phyloP scores from a whole-genome alignment of 1,140 invertebrate species.

The Trialeurodes vaporariorum region DNA sequence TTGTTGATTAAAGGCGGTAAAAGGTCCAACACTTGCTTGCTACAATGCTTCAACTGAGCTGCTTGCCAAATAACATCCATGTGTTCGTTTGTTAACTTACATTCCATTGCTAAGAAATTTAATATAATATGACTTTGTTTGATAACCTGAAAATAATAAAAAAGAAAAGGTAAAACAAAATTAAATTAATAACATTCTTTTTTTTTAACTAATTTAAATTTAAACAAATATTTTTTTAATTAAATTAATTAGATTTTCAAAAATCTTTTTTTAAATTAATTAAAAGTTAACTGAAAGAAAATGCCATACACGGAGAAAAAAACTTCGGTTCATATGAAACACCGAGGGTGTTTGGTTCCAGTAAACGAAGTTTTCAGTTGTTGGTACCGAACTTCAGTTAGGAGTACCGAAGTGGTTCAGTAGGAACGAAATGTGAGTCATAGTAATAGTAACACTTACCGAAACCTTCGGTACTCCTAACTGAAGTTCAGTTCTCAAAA shows the following conservation, averaged over 20 bases:
- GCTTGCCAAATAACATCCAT: constrained; percentile 89
- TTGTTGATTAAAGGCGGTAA: constrained; percentile 81
- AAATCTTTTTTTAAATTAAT: neutral
- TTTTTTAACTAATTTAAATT: constrained; percentile 8
- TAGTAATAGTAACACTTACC: no score
- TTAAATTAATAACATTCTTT: neutral
- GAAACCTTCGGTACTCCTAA: no score
- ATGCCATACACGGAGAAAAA: no score
- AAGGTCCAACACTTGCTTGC: constrained; percentile 83
- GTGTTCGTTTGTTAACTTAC: constrained; percentile 78
- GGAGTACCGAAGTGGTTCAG: no score
- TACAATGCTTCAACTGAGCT: constrained; percentile 86
- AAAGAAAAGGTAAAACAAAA: no score
- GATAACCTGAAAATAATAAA: constrained; percentile 61
- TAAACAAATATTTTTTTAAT: no score
- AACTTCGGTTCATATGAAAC: no score
- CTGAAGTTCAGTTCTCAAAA: no score
- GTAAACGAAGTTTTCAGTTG: no score
- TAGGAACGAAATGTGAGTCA: no score
- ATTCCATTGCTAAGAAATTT: constrained; percentile 84
- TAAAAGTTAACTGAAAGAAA: neutral
- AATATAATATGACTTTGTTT: constrained; percentile 89
- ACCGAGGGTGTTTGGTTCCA: no score
- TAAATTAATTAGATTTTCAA: neutral
- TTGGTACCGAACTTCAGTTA: no score